Conservation (phyloP, 2,888 invertebrate species). For the Rhamphomyia laevipes region DNA sequence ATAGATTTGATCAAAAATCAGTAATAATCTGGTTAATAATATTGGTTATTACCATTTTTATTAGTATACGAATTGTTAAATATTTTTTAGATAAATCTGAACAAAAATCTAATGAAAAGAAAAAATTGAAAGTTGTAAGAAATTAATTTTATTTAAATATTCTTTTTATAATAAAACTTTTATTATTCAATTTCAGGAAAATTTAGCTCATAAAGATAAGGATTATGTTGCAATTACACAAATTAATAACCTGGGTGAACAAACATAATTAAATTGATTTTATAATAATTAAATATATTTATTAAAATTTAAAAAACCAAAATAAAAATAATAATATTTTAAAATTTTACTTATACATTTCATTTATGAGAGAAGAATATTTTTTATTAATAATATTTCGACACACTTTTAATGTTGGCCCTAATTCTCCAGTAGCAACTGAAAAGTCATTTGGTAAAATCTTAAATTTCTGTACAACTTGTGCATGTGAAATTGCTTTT, state of each 20-base stretch:
- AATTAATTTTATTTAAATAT: too few relatives aligned
- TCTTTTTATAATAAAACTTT: too few relatives aligned
- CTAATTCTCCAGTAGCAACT: slow-evolving; percentile 66
- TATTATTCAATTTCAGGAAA: too few relatives aligned
- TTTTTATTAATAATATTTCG: slow-evolving; percentile 64
- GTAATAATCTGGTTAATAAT: slow-evolving; percentile 33
- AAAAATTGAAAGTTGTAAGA: too few relatives aligned
- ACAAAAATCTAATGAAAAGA: slow-evolving; percentile 15
- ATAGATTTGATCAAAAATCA: slow-evolving; percentile 32
- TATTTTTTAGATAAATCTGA: slow-evolving; percentile 23
- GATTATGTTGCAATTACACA: too few relatives aligned
- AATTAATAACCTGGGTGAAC: too few relatives aligned
- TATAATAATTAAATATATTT: too few relatives aligned
- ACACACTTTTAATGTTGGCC: slow-evolving; percentile 79
- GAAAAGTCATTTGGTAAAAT: slow-evolving; percentile 72
- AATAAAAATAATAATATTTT: slow-evolving; percentile 4
- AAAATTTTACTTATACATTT: slow-evolving; percentile 49
- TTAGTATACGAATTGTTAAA: slow-evolving; percentile 24
- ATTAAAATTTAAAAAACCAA: too few relatives aligned
- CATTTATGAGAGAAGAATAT: slow-evolving; percentile 67
- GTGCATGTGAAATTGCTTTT: slow-evolving; percentile 66
- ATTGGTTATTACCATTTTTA: slow-evolving; percentile 28
- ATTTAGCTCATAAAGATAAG: too few relatives aligned
- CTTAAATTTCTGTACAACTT: slow-evolving; percentile 69
- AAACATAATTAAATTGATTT: too few relatives aligned